Evolutionary conservation across 2,888 invertebrate genomes (phyloP), one percentile per base, ranked within the genome.

Genomic region (Endotricha flammealis): DNA sequence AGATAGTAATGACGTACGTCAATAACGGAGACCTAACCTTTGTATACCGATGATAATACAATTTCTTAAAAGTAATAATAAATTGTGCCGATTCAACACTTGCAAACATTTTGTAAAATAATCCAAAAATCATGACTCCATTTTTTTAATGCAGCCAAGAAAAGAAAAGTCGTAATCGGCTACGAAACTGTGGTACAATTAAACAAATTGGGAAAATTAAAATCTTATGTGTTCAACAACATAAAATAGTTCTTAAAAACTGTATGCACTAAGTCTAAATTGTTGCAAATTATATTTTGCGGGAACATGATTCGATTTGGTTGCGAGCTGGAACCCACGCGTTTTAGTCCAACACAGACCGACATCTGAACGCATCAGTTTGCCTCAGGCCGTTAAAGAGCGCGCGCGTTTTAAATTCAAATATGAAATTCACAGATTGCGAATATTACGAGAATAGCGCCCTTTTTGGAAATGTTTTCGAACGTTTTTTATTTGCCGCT

Each of bases 281-380:
- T 64, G 42, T 46, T 42, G 37, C 54, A 53, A 43, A 46, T 42
- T 48, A 41, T 51, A 38, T 35, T 42, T 29, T 44, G 53, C 35
- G 39, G 53, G 55, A 54, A 45, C 52, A 61, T 69, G 63, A 69
- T 65, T 66, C 59, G 64, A 66, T 66, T 55, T 57, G 53, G 52
- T 59, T 52, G 54, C 55, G 48, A 46, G 41, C 40, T 37, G 48
- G 6, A 70, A 55, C 76, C 75, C 77, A 80, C 79, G 78, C 78
- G 64, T 68, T 74, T 73, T 64, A 57, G 65, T 74, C 49, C 53
- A 65, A 65, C 58, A 61, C 63, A 46, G 60, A 46, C 57, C 66
- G 62, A 64, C 68, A 72, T 66, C 59, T 57, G 53, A 59, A 51
- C 64, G 55, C 70, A 65, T 64, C 78, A 81, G 80, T 80, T 56